These are phyloP conservation scores for Brienomyrus brachyistius DNA, from an alignment of 2,113 vertebrate species.

Conservation along the genomic window DNA sequence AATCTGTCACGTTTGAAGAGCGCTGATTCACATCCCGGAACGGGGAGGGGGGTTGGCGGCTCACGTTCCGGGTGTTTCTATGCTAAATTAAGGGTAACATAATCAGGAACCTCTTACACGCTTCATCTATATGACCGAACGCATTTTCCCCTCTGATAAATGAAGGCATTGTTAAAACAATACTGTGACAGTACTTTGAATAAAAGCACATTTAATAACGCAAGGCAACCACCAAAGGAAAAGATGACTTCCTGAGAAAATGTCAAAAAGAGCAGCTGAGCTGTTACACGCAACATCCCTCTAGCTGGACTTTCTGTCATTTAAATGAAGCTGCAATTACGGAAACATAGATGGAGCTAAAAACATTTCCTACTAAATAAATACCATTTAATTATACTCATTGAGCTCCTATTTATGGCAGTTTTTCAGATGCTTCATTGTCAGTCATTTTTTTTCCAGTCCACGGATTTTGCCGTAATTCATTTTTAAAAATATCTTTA, in stretches of 20 bases:
- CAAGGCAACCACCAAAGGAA: background rate
- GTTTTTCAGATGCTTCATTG: background rate
- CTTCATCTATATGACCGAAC: background rate
- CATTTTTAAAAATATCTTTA: background rate
- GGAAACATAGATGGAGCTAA: background rate
- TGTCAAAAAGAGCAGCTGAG: background rate
- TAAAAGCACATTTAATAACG: background rate
- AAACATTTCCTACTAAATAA: background rate
- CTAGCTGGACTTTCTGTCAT: background rate
- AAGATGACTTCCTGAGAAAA: background rate
- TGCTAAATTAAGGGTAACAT: background rate
- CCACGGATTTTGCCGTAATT: background rate
- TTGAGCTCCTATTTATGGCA: background rate
- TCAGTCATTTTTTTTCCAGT: background rate
- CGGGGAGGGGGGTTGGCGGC: background rate
- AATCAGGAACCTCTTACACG: background rate
- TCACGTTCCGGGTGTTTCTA: background rate
- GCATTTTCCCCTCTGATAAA: background rate
- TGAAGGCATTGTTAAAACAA: background rate
- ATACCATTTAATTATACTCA: background rate
- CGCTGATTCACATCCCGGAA: constrained; percentile 16
- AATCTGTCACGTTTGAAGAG: constrained; percentile 9
- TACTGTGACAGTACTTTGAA: background rate
- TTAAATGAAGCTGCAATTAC: background rate
- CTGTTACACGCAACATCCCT: background rate